Percentiles rank a stretch among this genome's conserved stretches.
Conservation (phyloP, 2,888 invertebrate species). For the Anoplius nigerrimus region DNA sequence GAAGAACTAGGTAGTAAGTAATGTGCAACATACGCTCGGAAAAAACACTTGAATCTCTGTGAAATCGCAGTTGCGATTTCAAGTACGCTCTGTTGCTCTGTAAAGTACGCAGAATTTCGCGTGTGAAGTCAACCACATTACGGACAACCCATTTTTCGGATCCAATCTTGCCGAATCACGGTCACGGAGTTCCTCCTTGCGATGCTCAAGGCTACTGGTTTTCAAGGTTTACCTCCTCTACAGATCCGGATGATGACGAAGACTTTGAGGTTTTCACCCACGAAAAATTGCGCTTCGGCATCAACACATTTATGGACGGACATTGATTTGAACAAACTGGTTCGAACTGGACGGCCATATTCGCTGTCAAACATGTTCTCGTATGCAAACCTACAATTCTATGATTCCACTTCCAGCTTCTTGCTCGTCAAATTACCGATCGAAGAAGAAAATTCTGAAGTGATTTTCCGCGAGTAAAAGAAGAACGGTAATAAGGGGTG, state of each 20-base stretch:
- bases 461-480: constrained; percentile 33
- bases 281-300: too few species aligned
- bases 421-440: background rate
- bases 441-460: constrained; percentile 19
- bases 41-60: constrained; percentile 12
- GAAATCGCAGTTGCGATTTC: constrained; percentile 23
- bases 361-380: too few species aligned
- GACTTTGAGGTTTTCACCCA: background rate
- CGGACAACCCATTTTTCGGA: constrained; percentile 15
- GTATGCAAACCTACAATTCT: too few species aligned
- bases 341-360: too few species aligned
- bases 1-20: constrained; percentile 19
- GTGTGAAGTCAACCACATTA: constrained; percentile 40
- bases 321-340: too few species aligned
- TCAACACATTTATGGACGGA: too few species aligned
- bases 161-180: constrained; percentile 20
- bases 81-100: too few species aligned
- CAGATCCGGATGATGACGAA: constrained; percentile 11
- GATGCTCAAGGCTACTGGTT: constrained; percentile 25
- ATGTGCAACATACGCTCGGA: background rate
- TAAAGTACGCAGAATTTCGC: constrained; percentile 42
- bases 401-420: background rate
- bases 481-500: constrained; percentile 27
- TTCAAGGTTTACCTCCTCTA: background rate
- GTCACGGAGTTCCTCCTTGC: constrained; percentile 28